phyloP scores from a whole-genome alignment of 2,888 invertebrate genomes.

The Liodrosophila aerea region DNA sequence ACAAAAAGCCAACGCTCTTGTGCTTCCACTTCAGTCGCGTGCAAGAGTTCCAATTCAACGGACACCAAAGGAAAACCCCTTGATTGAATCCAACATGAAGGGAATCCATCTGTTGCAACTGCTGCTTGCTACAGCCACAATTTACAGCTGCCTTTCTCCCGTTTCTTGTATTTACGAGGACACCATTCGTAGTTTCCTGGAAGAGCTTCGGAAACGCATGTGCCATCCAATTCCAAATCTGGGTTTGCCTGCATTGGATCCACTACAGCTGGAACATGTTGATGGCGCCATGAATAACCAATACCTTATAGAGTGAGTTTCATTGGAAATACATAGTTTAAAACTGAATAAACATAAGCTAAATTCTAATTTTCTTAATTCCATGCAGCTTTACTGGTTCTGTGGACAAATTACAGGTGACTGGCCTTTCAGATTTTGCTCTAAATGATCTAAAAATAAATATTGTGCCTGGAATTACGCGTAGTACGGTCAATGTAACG shows the following conservation, averaged over 20 bases:
- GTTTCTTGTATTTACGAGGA: conserved; percentile 52
- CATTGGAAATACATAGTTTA: too few species aligned
- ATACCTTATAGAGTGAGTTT: conserved; percentile 69
- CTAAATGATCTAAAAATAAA: conserved; percentile 55
- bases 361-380: too few species aligned
- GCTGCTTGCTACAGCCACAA: conserved; percentile 26
- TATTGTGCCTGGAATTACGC: conserved; percentile 28
- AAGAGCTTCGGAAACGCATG: conserved; percentile 77
- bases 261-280: conserved; percentile 56
- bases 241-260: conserved; percentile 78
- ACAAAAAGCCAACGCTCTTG: conserved; percentile 47
- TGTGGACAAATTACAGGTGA: conserved; percentile 60
- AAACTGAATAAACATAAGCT: too few species aligned
- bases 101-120: conserved; percentile 13
- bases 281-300: conserved; percentile 58
- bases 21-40: conserved; percentile 34
- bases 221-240: conserved; percentile 78
- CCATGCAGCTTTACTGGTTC: conserved; percentile 75
- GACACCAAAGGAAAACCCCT: conserved; percentile 10
- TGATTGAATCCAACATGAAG: conserved; percentile 32
- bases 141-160: conserved; percentile 41
- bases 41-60: conserved; percentile 22
- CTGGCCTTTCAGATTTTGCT: conserved; percentile 71
- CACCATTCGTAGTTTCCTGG: conserved; percentile 59
- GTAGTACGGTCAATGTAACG: conserved; percentile 64